These are phyloP conservation scores for Petrocephalus sullivani DNA, from an alignment of 2,797 vertebrate genomes.

Conservation along the genomic window DNA sequence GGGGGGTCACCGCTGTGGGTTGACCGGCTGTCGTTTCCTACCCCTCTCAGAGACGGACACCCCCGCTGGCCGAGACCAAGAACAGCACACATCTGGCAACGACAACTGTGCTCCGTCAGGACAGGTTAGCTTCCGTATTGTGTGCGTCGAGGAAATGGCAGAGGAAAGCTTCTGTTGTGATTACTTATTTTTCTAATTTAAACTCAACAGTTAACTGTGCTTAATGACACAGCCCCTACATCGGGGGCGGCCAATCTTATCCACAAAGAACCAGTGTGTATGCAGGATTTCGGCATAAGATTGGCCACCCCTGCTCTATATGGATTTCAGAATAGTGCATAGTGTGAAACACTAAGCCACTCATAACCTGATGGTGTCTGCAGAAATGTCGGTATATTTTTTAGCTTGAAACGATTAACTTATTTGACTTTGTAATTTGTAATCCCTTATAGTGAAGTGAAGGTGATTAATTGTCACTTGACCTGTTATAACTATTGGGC, in stretches of 20 bases:
- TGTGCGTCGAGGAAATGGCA: not conserved
- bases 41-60: slow-evolving; percentile 17
- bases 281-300: too few species aligned
- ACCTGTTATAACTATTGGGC: not conserved
- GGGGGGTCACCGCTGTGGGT: not conserved
- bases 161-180: not conserved
- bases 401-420: not conserved
- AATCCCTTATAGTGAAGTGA: not conserved
- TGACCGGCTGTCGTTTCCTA: not conserved
- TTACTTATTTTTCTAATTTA: not conserved
- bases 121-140: slow-evolving; percentile 51
- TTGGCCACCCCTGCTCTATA: not conserved
- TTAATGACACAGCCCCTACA: not conserved
- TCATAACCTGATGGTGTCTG: not conserved
- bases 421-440: not conserved
- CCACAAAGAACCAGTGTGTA: too few species aligned
- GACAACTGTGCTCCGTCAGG: slow-evolving; percentile 57
- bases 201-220: not conserved
- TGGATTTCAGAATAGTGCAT: not conserved
- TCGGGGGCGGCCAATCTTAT: too few species aligned
- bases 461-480: not conserved
- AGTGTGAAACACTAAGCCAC: not conserved
- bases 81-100: slow-evolving; percentile 59
- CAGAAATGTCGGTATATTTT: not conserved
- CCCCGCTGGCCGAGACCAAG: slow-evolving; percentile 53